Base-by-base conservation (phyloP, 2,113 vertebrate species). In the Petromus typicus region DNA sequence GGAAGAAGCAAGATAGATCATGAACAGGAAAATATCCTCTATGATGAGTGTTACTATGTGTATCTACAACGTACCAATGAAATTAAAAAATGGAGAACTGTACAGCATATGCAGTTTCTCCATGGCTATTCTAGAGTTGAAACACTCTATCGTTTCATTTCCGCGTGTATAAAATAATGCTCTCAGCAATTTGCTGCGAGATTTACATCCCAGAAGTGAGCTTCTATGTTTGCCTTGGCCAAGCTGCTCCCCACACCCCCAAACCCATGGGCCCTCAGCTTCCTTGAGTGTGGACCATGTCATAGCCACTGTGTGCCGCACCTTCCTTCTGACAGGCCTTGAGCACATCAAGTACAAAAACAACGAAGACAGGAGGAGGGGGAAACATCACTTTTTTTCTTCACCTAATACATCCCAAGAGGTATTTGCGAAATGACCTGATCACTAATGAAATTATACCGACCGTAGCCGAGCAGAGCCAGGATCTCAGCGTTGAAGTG, bases 111-210 rank as follows among this genome's bases (percentile, higher is more conserved):
- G 64, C 76, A 69, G 66, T 76, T 78, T 82, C 63, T 57, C 76
- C 87, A 45, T 25, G 2, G 3, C 78, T 87, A 63, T 86, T 48
- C 40, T 78, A 81, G 79, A 85, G 40, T 80, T 91, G 59, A 96
- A 95, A 78, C 45, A 88, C 91, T 43, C 83, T 32, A 89, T 51
- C 90, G 83, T 91, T 69, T 95, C 86, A 95, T 92, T 85, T 95
- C 76, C 81, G 86, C 64, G 5, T 22, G 64, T 43, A 91, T 67
- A 84, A 93, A 95, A 91, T 59, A 92, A 90, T 45, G 43, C 40
- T 73, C 37, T 20, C 4, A 91, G 54, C 87, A 94, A 97, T 84
- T 43, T 30, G 27, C 80, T 43, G 67, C 89, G n/a, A 93, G 91
- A 88, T 75, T 76, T 89, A 67, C 66, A 93, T 83, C 93, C 43